Base-by-base conservation (phyloP, 2,113 vertebrate genomes). In the Megaceryle maxima region DNA sequence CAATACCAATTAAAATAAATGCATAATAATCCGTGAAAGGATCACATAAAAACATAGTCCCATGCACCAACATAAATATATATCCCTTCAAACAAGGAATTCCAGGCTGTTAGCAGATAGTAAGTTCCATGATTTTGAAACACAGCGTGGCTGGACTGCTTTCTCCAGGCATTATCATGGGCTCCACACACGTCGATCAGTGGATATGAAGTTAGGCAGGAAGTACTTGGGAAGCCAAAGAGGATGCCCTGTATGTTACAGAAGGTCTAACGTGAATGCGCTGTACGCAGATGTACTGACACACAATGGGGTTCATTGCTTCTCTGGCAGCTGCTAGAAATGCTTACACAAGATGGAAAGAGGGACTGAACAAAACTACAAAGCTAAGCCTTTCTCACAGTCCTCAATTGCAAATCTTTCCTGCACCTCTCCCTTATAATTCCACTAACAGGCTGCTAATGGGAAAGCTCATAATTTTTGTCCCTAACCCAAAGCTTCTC, bases 321-420 rank as follows among this genome's bases (percentile, higher is more conserved):
- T 22, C 72, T 46, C 44, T 50, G 48, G 46, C 17, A 57, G 81
- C 55, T 77, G 44, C 50, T 78, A 35, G 60, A 79, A 68, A 53
- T 12, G 24, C 59, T 35, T 73, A 48, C 41, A 53, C 29, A 39
- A 43, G 43, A 37, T 1, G 51, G 41, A n/a, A 64, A 51, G 7
- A 62, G 21, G 5, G 37, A 26, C 0, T 13, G 33, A 87, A 66
- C 9, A 31, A 24, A 72, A 79, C 9, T 21, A 17, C 0, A 0
- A 46, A 41, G 35, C 33, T 69, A 29, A 88, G 62, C 46, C 44
- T 44, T 80, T 77, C 44, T 33, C 44, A 4, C 46, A 72, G 24
- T 21, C 57, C 55, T 70, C 92, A 67, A 3, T 5, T 48, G 31
- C 12, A 66, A 57, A 8, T 25, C 66, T 21, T 57, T 28, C 33